phyloP scores from a whole-genome alignment of 2,797 vertebrate species.

The Trichosurus vulpecula region DNA sequence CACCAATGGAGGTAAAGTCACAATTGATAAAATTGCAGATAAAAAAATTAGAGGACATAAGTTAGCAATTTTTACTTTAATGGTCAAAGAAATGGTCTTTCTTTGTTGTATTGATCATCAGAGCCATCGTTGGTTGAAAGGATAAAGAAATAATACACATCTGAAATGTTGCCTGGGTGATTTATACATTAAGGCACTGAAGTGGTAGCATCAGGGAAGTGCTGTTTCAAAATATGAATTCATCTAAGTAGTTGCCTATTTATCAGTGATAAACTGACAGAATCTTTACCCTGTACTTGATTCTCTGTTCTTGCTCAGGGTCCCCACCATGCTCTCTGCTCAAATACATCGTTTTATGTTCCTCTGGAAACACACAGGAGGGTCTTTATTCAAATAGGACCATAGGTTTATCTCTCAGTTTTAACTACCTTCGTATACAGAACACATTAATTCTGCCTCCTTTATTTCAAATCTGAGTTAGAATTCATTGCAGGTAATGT shows the following conservation, averaged over 20 bases:
- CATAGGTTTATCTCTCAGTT: conserved; percentile 18
- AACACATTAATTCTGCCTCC: background rate
- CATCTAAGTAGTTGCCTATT: background rate
- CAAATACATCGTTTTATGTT: background rate
- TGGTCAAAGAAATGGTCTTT: conserved; percentile 48
- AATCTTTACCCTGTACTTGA: background rate
- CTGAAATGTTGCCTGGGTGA: conserved; percentile 18
- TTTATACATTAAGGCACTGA: conserved; percentile 23
- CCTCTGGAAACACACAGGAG: background rate
- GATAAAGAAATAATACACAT: conserved; percentile 34
- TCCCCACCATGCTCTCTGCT: background rate
- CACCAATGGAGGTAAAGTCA: background rate
- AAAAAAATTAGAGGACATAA: conserved; percentile 2
- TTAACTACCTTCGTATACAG: conserved; percentile 9
- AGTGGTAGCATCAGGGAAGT: background rate
- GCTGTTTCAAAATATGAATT: background rate
- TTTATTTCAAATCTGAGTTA: conserved; percentile 51
- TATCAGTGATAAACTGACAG: background rate
- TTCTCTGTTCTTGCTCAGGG: background rate
- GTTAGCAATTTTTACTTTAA: conserved; percentile 42
- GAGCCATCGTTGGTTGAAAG: conserved; percentile 29
- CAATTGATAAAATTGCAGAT: background rate
- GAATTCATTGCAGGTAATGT: conserved; percentile 68
- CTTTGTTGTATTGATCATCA: conserved; percentile 24
- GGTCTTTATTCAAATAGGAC: background rate